phyloP scores from a whole-genome alignment of 2,113 vertebrate genomes.

The Xyrauchen texanus region DNA sequence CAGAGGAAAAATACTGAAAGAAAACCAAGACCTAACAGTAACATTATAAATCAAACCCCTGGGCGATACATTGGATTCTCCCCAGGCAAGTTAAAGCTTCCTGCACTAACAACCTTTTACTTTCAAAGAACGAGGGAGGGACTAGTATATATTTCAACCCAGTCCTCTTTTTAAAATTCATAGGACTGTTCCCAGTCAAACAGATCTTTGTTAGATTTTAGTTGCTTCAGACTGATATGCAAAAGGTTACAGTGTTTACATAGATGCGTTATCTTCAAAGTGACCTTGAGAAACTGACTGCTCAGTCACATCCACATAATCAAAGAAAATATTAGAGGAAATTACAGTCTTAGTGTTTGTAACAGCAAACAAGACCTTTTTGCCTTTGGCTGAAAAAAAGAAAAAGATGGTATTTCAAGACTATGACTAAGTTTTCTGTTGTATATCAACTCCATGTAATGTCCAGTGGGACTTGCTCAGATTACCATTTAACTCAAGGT shows the following conservation, averaged over 20 bases:
- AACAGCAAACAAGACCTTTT: not conserved
- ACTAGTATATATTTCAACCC: not conserved
- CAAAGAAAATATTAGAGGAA: slow-evolving; percentile 33
- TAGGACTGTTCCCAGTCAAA: not conserved
- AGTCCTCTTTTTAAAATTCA: not conserved
- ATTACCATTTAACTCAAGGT: slow-evolving; percentile 1
- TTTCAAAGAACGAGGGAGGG: slow-evolving; percentile 5
- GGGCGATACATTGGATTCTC: not conserved
- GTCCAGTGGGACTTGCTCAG: not conserved
- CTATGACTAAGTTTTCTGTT: slow-evolving; percentile 1
- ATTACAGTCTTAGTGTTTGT: not conserved
- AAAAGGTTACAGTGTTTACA: slow-evolving; percentile 37
- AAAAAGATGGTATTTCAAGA: not conserved
- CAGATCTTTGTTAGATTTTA: slow-evolving; percentile 3
- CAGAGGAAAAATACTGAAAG: not conserved
- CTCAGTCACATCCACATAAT: slow-evolving; percentile 43
- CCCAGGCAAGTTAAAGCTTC: not conserved
- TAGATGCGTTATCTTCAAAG: slow-evolving; percentile 37
- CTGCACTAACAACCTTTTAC: slow-evolving; percentile 23
- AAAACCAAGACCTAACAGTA: not conserved
- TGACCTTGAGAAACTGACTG: slow-evolving; percentile 20
- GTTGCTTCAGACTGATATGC: not conserved
- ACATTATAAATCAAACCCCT: slow-evolving; percentile 6
- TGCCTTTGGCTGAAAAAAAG: not conserved
- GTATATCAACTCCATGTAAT: not conserved